A percentile compares a stretch with the other conserved stretches of the same genome.
phyloP scores from a whole-genome alignment of 2,113 vertebrate genomes.

The Girardinichthys multiradiatus region DNA sequence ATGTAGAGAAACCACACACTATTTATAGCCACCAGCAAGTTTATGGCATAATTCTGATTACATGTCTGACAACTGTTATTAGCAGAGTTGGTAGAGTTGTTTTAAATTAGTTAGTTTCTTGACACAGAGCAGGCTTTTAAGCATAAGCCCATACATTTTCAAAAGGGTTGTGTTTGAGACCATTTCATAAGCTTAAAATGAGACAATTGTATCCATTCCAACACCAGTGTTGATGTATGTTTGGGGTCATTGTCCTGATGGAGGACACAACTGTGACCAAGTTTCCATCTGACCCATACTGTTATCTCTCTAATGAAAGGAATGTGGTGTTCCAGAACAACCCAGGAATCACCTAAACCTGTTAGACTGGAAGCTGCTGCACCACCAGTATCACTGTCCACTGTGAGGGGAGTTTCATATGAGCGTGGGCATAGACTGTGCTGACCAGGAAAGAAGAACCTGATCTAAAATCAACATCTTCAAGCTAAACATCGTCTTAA shows the following conservation, averaged over 20 bases:
- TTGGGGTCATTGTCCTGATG: neutral
- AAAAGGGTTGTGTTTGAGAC: neutral
- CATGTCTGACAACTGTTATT: neutral
- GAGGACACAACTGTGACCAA: neutral
- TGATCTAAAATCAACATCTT: too few relatives aligned
- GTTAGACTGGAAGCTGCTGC: too few relatives aligned
- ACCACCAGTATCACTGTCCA: too few relatives aligned
- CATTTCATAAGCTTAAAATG: too few relatives aligned
- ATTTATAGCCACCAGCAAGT: neutral
- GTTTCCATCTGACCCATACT: too few relatives aligned
- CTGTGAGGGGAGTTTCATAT: too few relatives aligned
- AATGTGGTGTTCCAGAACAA: too few relatives aligned
- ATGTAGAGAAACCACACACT: neutral
- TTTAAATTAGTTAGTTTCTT: neutral
- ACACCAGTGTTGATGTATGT: neutral
- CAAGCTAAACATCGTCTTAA: too few relatives aligned
- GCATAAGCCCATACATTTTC: neutral
- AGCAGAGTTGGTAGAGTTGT: neutral
- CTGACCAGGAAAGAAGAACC: too few relatives aligned
- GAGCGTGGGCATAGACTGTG: too few relatives aligned
- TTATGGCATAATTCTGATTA: neutral
- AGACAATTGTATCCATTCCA: neutral
- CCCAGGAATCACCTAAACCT: too few relatives aligned
- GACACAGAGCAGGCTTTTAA: neutral
- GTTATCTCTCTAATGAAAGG: too few relatives aligned